Base-by-base conservation (phyloP, 37 sponge, comb jelly and placozoan genomes). In the Geodia barretti region DNA sequence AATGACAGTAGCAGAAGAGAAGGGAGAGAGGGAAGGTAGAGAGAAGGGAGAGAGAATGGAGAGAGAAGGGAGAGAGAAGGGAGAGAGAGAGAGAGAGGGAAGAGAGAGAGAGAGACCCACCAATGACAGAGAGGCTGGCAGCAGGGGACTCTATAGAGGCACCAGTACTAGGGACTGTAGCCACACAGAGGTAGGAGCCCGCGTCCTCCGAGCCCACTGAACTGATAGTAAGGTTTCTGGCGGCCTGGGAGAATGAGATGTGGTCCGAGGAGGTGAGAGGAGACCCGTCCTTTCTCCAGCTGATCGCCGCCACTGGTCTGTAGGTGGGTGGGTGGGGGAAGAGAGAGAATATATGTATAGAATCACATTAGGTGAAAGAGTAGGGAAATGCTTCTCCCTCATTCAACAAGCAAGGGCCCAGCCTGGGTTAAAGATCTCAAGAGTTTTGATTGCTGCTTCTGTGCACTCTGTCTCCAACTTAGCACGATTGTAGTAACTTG, bases 201-300 rank as follows among this genome's bases (percentile, higher is more conserved):
- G 47, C 71, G 62, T 87, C 77, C 1, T 25, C 39, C 8, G 43
- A 7, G 17, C 11, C 17, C n/a, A 75, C 70, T 33, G 65, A 11
- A 24, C 7, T 7, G 8, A 87, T 5, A 25, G 3, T 3, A 2
- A 87, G 31, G 21, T 68, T 35, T 14, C 81, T 28, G 7, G 42
- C 40, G 23, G 39, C 40, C 54, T 75, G 81, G 8, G 19, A 3
- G 34, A 75, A 11, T 32, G 75, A 41, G 42, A 72, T 33, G 21
- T 54, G 40, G 19, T n/a, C 42, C 1, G 23, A 39, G 36, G 47
- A 11, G 0, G 76, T 14, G 8, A 75, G 19, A 1, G 29, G n/a
- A 2, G 32, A 25, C 24, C 73, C 73, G 62, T 88, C 83, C 41
- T 88, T 88, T 5, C 0, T 39, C 89, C 89, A 89, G 4, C 66